These are phyloP conservation scores for Chinchilla lanigera DNA, from an alignment of 2,113 vertebrate species.

Conservation along the genomic window DNA sequence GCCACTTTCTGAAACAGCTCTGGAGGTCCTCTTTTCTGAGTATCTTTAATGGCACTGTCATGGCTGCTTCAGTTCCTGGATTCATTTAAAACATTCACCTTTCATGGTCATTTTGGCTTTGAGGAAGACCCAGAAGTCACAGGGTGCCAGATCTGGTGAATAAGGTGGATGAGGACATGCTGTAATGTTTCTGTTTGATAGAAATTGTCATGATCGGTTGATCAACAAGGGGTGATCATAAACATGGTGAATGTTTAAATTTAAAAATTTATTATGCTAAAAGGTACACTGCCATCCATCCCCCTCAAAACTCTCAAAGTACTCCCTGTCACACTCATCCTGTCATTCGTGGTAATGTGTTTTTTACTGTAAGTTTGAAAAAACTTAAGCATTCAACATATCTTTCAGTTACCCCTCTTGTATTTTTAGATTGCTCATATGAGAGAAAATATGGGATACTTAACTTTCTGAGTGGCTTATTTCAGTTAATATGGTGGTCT, in stretches of 20 bases:
- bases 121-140: not conserved
- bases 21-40: not conserved
- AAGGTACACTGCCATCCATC: not conserved
- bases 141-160: not conserved
- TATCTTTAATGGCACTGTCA: not conserved
- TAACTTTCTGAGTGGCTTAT: not conserved
- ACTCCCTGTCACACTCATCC: not conserved
- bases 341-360: not conserved
- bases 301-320: not conserved
- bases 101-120: not conserved
- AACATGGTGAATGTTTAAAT: not conserved
- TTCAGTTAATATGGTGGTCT: not conserved
- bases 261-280: not conserved
- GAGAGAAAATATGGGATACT: not conserved
- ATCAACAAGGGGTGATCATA: not conserved
- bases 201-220: not conserved
- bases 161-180: not conserved
- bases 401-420: not conserved
- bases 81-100: not conserved
- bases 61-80: not conserved
- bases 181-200: not conserved
- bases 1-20: not conserved
- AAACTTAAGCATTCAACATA: not conserved
- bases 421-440: not conserved
- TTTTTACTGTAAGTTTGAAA: not conserved